phyloP scores from a whole-genome alignment of 2,113 vertebrate species.

The Hiodon alosoides region DNA sequence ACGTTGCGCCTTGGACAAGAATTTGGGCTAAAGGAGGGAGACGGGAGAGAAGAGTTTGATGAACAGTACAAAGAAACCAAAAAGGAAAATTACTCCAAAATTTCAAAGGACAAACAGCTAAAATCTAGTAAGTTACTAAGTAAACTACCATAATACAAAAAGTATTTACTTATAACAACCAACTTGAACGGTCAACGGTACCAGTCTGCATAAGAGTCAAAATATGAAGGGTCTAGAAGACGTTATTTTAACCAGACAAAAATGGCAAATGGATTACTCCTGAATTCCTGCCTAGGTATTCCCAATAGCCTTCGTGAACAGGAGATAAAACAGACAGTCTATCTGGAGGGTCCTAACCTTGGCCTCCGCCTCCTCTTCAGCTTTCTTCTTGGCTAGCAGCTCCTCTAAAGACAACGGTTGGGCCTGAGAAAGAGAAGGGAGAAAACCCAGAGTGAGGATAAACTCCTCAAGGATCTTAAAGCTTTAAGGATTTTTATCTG shows the following conservation, averaged over 20 bases:
- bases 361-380: constrained; percentile 90
- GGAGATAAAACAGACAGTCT: background rate
- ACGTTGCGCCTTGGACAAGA: constrained; percentile 86
- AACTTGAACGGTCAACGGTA: no score
- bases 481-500: background rate
- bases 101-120: background rate
- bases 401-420: constrained; percentile 93
- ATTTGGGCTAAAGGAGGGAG: constrained; percentile 75
- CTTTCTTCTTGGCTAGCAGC: constrained; percentile 93
- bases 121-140: background rate
- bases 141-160: no score
- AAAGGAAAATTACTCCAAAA: background rate
- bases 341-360: constrained; percentile 65
- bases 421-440: constrained; percentile 52
- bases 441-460: background rate
- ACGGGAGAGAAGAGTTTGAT: background rate
- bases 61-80: background rate
- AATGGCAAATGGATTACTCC: no score
- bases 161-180: no score
- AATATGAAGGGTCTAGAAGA: no score
- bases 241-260: no score
- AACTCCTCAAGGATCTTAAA: background rate
- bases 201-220: no score
- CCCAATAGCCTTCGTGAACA: background rate
- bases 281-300: no score